Evolutionary conservation across 2,797 vertebrate genomes (phyloP).

Genomic region (Semotilus atromaculatus): DNA sequence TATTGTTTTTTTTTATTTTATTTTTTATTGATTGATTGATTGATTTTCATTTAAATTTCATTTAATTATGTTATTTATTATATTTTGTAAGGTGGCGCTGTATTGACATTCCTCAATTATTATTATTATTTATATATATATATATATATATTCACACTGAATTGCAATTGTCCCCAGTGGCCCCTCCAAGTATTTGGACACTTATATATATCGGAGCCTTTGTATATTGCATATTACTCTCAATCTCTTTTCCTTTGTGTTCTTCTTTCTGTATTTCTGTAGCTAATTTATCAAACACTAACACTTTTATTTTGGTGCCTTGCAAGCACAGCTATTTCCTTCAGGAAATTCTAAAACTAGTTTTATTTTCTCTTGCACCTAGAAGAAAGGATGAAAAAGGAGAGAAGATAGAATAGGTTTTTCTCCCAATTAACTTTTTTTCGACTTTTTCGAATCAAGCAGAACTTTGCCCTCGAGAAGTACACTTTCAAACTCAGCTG

Average conservation of each 20-base stretch:
- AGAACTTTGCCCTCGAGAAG: slow-evolving; percentile 32
- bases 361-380: neutral
- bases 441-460: slow-evolving; percentile 26
- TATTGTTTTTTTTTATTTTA: neutral
- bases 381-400: neutral
- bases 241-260: neutral
- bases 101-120: neutral
- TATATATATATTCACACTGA: no score
- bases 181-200: no score
- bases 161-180: no score
- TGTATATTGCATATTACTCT: neutral
- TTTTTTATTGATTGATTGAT: neutral
- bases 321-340: slow-evolving; percentile 9
- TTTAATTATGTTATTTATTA: neutral
- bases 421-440: slow-evolving; percentile 29
- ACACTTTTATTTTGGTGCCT: neutral
- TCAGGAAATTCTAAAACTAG: slow-evolving; percentile 1
- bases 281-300: neutral
- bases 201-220: no score
- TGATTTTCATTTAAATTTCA: no score
- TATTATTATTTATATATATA: neutral
- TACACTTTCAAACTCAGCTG: neutral
- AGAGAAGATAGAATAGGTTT: neutral
- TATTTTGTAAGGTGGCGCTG: neutral
- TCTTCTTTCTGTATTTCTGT: neutral